phyloP scores from a whole-genome alignment of 2,888 invertebrate genomes.

The Melipona beecheii region DNA sequence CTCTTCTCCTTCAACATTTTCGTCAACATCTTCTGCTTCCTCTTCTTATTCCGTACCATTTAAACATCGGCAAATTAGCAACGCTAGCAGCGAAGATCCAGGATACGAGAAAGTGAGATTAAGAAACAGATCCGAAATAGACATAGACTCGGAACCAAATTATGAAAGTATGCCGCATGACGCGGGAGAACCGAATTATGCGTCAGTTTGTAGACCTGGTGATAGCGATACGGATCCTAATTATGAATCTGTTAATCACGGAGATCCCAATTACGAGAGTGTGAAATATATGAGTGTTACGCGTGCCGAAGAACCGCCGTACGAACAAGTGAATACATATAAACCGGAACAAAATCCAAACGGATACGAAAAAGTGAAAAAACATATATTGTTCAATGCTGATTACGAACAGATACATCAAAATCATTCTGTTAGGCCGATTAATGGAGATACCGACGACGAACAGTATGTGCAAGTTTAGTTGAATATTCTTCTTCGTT shows the following conservation, averaged over 20 bases:
- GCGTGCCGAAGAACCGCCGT: constrained; percentile 87
- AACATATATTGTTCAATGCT: constrained; percentile 49
- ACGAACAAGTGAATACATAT: constrained; percentile 78
- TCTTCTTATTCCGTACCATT: constrained; percentile 75
- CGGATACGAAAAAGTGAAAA: constrained; percentile 77
- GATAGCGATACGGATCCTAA: constrained; percentile 91
- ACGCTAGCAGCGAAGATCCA: constrained; percentile 84
- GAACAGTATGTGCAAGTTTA: constrained; percentile 82
- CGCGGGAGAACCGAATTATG: constrained; percentile 86
- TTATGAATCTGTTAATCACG: constrained; percentile 88
- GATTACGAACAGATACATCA: constrained; percentile 73
- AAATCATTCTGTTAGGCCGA: constrained; percentile 54
- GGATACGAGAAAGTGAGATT: constrained; percentile 85
- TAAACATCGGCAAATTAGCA: constrained; percentile 79
- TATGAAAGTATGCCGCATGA: constrained; percentile 90
- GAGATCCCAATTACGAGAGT: constrained; percentile 93
- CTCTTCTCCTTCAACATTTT: constrained; percentile 11
- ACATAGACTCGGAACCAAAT: constrained; percentile 88
- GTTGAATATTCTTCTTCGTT: neutral
- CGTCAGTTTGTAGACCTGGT: constrained; percentile 84
- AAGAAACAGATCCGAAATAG: constrained; percentile 72
- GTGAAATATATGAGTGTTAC: constrained; percentile 89
- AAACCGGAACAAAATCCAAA: constrained; percentile 60
- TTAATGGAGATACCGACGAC: constrained; percentile 79
- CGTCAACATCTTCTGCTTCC: neutral